phyloP scores from a whole-genome alignment of 2,888 invertebrate species.

The Noctua fimbriata region DNA sequence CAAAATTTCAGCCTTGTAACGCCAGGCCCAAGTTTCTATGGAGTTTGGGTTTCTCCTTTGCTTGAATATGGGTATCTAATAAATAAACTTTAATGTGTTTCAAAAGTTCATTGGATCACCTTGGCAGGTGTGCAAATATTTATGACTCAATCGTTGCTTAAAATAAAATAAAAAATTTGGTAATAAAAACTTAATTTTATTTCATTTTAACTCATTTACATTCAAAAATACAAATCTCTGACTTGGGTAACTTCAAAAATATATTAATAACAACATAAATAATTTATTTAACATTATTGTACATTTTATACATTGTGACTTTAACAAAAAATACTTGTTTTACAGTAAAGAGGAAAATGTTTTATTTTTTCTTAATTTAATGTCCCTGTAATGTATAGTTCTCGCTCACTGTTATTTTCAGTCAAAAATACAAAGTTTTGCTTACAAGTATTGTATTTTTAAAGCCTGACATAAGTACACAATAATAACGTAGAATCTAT shows the following conservation, averaged over 20 bases:
- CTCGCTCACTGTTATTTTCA: conserved; percentile 6
- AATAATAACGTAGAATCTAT: background rate
- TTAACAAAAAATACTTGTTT: background rate
- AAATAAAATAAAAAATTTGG: background rate
- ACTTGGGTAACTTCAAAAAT: conserved; percentile 45
- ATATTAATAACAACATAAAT: conserved; percentile 36
- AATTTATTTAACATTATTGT: conserved; percentile 53
- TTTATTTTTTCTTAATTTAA: background rate
- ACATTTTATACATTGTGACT: conserved; percentile 46
- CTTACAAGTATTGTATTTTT: background rate
- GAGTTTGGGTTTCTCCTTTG: too few species aligned
- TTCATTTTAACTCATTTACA: conserved; percentile 13
- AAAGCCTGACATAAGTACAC: conserved; percentile 1
- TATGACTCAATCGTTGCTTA: background rate
- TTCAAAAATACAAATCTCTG: conserved; percentile 43
- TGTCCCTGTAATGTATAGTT: conserved; percentile 33
- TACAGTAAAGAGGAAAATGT: background rate
- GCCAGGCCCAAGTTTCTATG: too few species aligned
- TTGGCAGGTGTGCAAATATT: background rate
- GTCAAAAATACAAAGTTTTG: background rate
- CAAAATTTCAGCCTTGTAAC: too few species aligned
- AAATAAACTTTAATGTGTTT: background rate
- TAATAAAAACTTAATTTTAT: conserved; percentile 16
- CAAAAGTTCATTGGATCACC: background rate
- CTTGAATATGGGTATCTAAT: background rate